Evolutionary conservation across 2,797 vertebrate species (phyloP).

Genomic region (Champsocephalus gunnari): DNA sequence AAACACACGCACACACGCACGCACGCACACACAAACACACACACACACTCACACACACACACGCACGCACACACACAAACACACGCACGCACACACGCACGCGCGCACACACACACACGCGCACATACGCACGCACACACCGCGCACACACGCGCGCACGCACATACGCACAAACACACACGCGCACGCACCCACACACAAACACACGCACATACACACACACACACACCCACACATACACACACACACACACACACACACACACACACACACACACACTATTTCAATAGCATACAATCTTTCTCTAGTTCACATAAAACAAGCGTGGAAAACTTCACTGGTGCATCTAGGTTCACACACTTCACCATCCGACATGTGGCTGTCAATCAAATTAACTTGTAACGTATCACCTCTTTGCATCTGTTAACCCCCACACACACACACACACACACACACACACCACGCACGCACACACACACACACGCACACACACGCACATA

Average conservation of each 20-base stretch:
- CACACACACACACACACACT: constrained; percentile 34
- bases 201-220: constrained; percentile 58
- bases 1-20: constrained; percentile 32
- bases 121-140: constrained; percentile 2
- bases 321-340: constrained; percentile 12
- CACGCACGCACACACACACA: constrained; percentile 22
- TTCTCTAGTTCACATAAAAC: constrained; percentile 29
- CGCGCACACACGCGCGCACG: constrained; percentile 11
- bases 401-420: constrained; percentile 61
- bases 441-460: neutral
- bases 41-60: constrained; percentile 35
- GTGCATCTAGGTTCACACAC: neutral
- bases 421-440: constrained; percentile 32
- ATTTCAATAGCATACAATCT: constrained; percentile 23
- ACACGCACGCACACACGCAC: no score
- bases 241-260: constrained; percentile 43
- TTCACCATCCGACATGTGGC: constrained; percentile 45
- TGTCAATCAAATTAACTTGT: constrained; percentile 72
- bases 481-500: constrained; percentile 31
- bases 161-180: neutral
- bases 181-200: constrained; percentile 33
- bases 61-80: no score
- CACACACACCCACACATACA: constrained; percentile 28
- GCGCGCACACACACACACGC: constrained; percentile 20
- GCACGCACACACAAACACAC: constrained; percentile 50